These are phyloP conservation scores for Asbolus verrucosus DNA, from an alignment of 1,140 invertebrate species.

Conservation along the genomic window DNA sequence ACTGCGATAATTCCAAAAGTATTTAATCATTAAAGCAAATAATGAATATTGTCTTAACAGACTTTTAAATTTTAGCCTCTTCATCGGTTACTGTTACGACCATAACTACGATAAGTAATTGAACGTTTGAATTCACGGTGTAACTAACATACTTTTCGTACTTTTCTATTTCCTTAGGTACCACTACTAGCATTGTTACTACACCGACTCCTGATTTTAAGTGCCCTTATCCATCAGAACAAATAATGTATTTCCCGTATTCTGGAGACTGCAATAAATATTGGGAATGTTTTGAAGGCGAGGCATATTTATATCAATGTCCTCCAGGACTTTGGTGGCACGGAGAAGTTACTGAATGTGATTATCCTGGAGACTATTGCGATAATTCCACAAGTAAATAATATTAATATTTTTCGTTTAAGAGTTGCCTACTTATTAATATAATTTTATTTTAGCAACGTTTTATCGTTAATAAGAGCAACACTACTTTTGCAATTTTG, in stretches of 20 bases:
- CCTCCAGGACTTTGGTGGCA: background rate
- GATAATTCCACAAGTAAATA: background rate
- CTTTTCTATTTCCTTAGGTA: background rate
- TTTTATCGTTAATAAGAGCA: too few relatives aligned
- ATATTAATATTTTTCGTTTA: constrained; percentile 7
- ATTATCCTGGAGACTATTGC: constrained; percentile 13
- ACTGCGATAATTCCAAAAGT: background rate
- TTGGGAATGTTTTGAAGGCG: constrained; percentile 15
- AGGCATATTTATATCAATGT: background rate
- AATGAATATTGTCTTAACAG: too few relatives aligned
- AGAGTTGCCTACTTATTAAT: too few relatives aligned
- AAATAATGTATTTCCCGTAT: background rate
- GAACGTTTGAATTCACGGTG: too few relatives aligned
- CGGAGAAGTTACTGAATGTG: constrained; percentile 4
- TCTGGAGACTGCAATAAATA: constrained; percentile 18
- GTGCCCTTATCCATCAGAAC: background rate
- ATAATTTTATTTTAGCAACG: too few relatives aligned
- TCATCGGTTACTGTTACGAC: too few relatives aligned
- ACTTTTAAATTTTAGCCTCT: too few relatives aligned
- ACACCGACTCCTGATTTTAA: background rate
- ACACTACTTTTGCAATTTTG: too few relatives aligned
- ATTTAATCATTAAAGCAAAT: too few relatives aligned
- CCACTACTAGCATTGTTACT: background rate
- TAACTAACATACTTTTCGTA: too few relatives aligned
- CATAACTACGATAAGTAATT: too few relatives aligned